Percentiles rank a stretch among this genome's conserved stretches.
Conservation (phyloP, 2,888 invertebrate genomes). For the Epinotia bilunana region DNA sequence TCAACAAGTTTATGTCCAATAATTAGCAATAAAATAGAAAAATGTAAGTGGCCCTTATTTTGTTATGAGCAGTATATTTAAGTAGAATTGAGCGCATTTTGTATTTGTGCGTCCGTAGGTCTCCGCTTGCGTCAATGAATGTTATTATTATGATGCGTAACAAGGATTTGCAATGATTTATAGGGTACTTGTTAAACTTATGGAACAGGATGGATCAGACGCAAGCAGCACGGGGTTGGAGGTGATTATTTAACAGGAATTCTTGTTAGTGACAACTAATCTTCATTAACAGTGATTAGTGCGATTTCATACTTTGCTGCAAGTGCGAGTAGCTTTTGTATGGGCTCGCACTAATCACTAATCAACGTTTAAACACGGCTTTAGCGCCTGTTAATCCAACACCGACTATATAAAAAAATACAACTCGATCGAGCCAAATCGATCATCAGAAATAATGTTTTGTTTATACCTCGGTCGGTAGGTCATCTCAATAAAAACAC, state of each 20-base stretch:
- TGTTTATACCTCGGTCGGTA: not conserved
- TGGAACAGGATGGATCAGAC: not conserved
- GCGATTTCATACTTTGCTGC: no score
- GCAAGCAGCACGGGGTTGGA: not conserved
- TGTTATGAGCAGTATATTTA: no score
- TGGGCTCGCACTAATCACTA: no score
- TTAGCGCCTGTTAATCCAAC: not conserved
- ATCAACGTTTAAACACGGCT: not conserved
- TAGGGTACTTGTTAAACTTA: constrained; percentile 7
- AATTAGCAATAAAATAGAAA: no score
- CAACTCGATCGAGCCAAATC: no score
- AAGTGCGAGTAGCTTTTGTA: no score
- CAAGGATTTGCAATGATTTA: constrained; percentile 23
- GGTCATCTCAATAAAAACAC: not conserved
- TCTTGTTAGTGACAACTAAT: not conserved
- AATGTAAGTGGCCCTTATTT: no score
- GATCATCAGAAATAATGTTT: not conserved
- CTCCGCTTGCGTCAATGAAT: constrained; percentile 17
- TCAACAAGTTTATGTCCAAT: no score
- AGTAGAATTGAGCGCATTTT: not conserved
- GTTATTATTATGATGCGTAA: constrained; percentile 9
- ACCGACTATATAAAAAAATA: not conserved
- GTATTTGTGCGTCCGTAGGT: not conserved
- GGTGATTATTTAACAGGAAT: not conserved
- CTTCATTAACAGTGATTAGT: not conserved